A percentile compares a stretch with the other conserved stretches of the same genome.
Evolutionary conservation across 2,888 invertebrate species (phyloP).

Genomic region (Cephus pygmeus): DNA sequence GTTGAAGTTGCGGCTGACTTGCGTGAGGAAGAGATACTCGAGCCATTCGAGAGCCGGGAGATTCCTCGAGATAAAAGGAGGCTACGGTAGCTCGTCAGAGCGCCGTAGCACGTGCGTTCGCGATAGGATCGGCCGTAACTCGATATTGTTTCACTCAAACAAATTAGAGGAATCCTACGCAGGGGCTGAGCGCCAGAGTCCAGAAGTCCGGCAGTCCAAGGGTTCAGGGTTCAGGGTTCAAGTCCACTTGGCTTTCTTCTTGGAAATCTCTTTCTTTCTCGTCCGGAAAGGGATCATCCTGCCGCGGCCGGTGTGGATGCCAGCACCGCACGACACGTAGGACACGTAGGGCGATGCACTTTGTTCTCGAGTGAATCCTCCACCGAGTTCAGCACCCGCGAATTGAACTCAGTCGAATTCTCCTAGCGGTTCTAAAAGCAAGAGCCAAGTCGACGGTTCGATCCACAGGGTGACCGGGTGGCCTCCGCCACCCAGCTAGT

Average conservation of each 20-base stretch:
- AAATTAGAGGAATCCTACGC: conserved; percentile 58
- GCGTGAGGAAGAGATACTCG: background rate
- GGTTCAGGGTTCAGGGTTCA: conserved; percentile 47
- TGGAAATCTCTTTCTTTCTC: conserved; percentile 29
- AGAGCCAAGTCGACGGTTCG: background rate
- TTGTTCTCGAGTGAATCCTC: background rate
- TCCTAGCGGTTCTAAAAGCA: background rate
- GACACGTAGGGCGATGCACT: background rate
- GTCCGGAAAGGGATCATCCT: background rate
- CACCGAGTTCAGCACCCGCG: background rate
- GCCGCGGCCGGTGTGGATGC: background rate
- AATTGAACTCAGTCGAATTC: background rate
- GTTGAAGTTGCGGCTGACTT: background rate
- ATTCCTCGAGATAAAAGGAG: conserved; percentile 46
- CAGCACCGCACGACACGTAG: background rate
- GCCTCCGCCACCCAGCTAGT: conserved; percentile 3
- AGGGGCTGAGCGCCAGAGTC: conserved; percentile 29
- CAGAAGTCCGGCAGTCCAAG: conserved; percentile 21
- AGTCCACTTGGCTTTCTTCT: conserved; percentile 51
- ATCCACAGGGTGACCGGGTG: background rate
- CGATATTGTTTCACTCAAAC: conserved; percentile 64
- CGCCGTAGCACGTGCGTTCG: conserved; percentile 54
- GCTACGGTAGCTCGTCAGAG: conserved; percentile 53
- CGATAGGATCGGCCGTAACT: conserved; percentile 61
- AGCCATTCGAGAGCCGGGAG: conserved; percentile 23